phyloP scores from a whole-genome alignment of 2,113 vertebrate species.

The Daphoenositta chrysoptera region DNA sequence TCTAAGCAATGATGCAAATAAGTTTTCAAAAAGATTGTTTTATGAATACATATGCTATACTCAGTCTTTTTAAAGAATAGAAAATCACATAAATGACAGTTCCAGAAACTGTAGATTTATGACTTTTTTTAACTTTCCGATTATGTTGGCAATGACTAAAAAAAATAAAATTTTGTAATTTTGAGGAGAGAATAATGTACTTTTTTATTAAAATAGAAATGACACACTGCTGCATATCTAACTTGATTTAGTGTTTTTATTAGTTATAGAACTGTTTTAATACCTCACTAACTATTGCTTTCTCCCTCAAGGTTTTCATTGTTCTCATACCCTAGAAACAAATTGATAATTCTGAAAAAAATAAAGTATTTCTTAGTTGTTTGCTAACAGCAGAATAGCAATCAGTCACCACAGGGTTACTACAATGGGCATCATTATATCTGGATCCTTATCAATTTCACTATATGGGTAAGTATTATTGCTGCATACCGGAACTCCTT shows the following conservation, averaged over 20 bases:
- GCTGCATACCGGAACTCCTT: slow-evolving; percentile 82
- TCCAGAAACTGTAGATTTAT: slow-evolving; percentile 81
- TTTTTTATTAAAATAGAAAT: slow-evolving; percentile 89
- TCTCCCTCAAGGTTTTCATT: slow-evolving; percentile 88
- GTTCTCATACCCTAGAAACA: slow-evolving; percentile 89
- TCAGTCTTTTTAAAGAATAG: slow-evolving; percentile 72
- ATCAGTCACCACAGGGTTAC: slow-evolving; percentile 91
- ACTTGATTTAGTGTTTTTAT: slow-evolving; percentile 96
- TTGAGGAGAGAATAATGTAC: slow-evolving; percentile 84
- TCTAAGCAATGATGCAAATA: slow-evolving; percentile 57
- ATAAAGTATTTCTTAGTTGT: slow-evolving; percentile 91
- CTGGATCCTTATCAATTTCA: slow-evolving; percentile 88
- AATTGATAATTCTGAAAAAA: slow-evolving; percentile 94
- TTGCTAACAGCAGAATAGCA: slow-evolving; percentile 88
- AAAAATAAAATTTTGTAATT: slow-evolving; percentile 87
- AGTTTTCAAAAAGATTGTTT: slow-evolving; percentile 70
- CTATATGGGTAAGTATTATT: slow-evolving; percentile 83
- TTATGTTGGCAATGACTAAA: slow-evolving; percentile 79
- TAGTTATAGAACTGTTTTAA: slow-evolving; percentile 96
- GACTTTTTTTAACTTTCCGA: slow-evolving; percentile 80
- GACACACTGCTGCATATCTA: slow-evolving; percentile 87
- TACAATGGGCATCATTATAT: slow-evolving; percentile 84
- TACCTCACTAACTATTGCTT: slow-evolving; percentile 91
- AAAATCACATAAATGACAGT: slow-evolving; percentile 77
- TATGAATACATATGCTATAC: slow-evolving; percentile 63